These are phyloP conservation scores for Astatotilapia flaviijosephi DNA, from an alignment of 2,113 vertebrate genomes.

Conservation along the genomic window DNA sequence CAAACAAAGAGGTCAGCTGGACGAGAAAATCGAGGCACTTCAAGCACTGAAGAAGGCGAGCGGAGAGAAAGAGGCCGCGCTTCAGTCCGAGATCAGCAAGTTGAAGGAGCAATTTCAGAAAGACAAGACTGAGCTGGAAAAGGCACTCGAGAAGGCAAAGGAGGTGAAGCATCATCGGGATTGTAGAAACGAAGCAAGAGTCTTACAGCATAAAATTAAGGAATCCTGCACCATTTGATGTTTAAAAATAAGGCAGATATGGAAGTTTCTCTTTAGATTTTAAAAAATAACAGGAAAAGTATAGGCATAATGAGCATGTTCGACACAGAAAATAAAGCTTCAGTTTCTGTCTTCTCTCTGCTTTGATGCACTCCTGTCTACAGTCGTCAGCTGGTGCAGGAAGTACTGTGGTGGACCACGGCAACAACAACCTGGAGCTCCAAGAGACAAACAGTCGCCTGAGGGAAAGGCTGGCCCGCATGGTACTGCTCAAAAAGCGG, in stretches of 20 bases:
- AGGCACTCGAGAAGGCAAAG: conserved; percentile 42
- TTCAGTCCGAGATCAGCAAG: conserved; percentile 54
- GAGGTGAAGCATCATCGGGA: conserved; percentile 33
- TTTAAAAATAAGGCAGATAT: neutral
- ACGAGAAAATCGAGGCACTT: conserved; percentile 72
- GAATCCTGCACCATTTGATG: neutral
- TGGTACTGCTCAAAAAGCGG: conserved; percentile 48
- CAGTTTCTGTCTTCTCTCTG: neutral
- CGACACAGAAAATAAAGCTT: neutral
- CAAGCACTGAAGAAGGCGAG: conserved; percentile 61
- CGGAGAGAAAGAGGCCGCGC: conserved; percentile 68
- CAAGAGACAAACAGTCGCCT: conserved; percentile 57
- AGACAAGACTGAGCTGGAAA: conserved; percentile 67
- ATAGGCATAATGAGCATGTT: neutral
- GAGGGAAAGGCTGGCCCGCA: conserved; percentile 58
- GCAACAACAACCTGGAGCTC: conserved; percentile 22
- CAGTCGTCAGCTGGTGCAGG: conserved; percentile 62
- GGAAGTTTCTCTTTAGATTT: neutral
- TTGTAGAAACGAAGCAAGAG: neutral
- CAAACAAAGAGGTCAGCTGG: conserved; percentile 58
- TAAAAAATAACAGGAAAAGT: neutral
- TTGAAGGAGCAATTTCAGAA: conserved; percentile 68
- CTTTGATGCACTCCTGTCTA: neutral
- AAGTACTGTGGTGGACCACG: conserved; percentile 47
- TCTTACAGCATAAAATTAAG: neutral